These are phyloP conservation scores for Lepidurus couesii DNA, from an alignment of 1,140 invertebrate species.

Conservation along the genomic window DNA sequence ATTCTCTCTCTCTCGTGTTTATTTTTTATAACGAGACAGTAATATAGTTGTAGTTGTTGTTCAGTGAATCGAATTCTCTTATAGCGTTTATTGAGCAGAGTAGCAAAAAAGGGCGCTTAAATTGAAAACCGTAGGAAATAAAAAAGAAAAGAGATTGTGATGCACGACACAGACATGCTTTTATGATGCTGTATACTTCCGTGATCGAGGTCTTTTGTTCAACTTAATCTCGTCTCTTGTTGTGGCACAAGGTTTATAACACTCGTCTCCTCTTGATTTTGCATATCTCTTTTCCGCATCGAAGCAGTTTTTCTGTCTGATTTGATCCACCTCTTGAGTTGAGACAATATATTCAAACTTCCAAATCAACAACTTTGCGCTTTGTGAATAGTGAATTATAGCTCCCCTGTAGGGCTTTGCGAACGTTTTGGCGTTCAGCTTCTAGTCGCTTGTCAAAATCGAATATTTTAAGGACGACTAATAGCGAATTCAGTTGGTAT, in stretches of 20 bases:
- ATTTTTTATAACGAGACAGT: neutral
- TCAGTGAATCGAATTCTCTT: neutral
- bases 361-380: no score
- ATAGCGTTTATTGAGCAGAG: neutral
- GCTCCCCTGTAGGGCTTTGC: no score
- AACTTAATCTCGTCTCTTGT: neutral
- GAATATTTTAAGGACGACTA: no score
- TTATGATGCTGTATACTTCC: conserved; percentile 19
- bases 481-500: no score
- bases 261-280: neutral
- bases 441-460: no score
- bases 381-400: no score
- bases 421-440: no score
- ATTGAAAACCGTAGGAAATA: neutral
- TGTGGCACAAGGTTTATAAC: neutral
- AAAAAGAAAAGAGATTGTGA: neutral
- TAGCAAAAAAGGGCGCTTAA: neutral
- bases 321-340: neutral
- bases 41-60: neutral
- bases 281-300: neutral
- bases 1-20: neutral
- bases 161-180: conserved; percentile 13
- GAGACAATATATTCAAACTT: no score
- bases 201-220: neutral
- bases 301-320: neutral